Conservation (phyloP, 1,140 invertebrate species). For the Meloidogyne chitwoodi region DNA sequence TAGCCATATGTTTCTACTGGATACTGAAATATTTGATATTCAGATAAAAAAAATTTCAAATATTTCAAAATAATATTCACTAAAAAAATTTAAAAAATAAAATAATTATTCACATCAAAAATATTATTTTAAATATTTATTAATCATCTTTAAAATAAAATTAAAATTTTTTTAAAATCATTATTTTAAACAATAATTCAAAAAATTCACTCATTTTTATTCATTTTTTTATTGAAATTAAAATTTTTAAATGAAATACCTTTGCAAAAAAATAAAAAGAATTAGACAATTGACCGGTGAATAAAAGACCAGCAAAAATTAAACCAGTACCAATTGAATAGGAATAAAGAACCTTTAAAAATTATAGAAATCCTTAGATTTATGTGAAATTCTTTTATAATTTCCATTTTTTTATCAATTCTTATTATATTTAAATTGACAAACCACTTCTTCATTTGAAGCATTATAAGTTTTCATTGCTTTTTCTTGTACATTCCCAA, state of each 20-base stretch:
- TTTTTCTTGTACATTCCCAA: slow-evolving; percentile 93
- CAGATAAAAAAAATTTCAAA: background rate
- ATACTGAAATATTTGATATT: slow-evolving; percentile 63
- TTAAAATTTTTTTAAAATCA: no score
- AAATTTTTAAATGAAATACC: slow-evolving; percentile 64
- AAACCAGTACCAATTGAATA: slow-evolving; percentile 83
- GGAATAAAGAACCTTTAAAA: slow-evolving; percentile 74
- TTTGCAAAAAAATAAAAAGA: slow-evolving; percentile 74
- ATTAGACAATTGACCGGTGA: slow-evolving; percentile 72
- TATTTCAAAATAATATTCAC: slow-evolving; percentile 66
- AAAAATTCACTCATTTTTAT: background rate
- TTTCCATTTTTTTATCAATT: background rate
- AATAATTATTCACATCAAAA: no score
- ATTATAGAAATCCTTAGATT: no score
- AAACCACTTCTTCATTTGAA: slow-evolving; percentile 78
- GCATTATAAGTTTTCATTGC: slow-evolving; percentile 78
- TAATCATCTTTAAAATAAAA: no score
- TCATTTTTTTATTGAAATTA: background rate
- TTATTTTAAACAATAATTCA: background rate
- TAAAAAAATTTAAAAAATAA: slow-evolving; percentile 74
- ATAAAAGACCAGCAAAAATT: slow-evolving; percentile 72
- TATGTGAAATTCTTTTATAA: no score
- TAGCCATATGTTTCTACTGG: slow-evolving; percentile 77
- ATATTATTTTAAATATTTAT: no score
- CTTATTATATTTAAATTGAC: slow-evolving; percentile 4